These are phyloP conservation scores for Coracias cyanogaster DNA, from an alignment of 2,797 vertebrate genomes.

Conservation along the genomic window DNA sequence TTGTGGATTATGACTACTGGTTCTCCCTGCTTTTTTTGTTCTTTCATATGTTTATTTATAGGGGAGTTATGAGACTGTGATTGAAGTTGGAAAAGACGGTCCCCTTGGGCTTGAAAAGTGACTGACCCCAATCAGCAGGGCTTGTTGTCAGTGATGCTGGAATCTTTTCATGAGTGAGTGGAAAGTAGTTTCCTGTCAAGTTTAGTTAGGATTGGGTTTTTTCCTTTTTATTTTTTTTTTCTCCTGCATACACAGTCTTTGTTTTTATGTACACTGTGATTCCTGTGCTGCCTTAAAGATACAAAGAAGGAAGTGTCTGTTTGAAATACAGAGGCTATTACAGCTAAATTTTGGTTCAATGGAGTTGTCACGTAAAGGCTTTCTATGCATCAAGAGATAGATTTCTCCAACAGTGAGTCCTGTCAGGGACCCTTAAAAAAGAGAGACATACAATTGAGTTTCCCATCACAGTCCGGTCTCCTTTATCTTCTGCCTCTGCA, in stretches of 20 bases:
- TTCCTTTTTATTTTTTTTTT: not conserved
- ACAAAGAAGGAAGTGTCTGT: not conserved
- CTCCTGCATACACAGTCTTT: not conserved
- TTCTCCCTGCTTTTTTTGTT: not conserved
- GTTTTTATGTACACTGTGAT: not conserved
- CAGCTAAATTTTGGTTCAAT: conserved; percentile 9
- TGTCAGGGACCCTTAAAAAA: conserved; percentile 1
- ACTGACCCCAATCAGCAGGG: conserved; percentile 48
- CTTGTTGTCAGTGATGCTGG: conserved; percentile 43
- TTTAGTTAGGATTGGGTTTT: conserved; percentile 9
- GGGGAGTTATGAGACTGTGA: conserved; percentile 13
- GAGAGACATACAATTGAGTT: not conserved
- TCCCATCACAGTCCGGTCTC: not conserved
- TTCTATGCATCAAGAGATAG: not conserved
- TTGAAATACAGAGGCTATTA: not conserved
- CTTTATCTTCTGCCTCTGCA: not conserved
- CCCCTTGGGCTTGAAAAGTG: conserved; percentile 53
- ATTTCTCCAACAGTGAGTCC: not conserved
- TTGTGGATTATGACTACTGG: not conserved
- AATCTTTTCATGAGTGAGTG: conserved; percentile 24
- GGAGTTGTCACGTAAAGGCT: not conserved
- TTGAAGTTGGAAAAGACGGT: conserved; percentile 48
- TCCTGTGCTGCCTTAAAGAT: not conserved
- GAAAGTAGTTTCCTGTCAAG: conserved; percentile 47
- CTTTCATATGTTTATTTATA: conserved; percentile 52